Conservation (phyloP, 92 coral and sea anemone genomes). For the Epizoanthus rinbou region DNA sequence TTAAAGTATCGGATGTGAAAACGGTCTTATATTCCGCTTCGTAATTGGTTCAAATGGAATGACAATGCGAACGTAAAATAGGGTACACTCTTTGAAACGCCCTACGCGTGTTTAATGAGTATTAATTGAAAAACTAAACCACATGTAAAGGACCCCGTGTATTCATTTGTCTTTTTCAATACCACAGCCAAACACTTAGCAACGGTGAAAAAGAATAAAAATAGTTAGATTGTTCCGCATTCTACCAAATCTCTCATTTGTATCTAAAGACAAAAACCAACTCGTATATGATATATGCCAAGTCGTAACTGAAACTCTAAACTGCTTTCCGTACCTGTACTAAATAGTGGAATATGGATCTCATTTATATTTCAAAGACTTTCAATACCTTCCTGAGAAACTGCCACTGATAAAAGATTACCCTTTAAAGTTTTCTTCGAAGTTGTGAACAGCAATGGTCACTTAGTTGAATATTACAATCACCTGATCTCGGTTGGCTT, state of each 20-base stretch:
- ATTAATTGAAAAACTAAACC: background rate
- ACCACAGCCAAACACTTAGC: slow-evolving; percentile 32
- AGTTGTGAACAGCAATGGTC: no score
- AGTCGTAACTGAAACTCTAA: background rate
- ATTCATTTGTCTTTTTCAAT: slow-evolving; percentile 32
- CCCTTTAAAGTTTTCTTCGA: no score
- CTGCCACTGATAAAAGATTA: no score
- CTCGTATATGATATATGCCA: background rate
- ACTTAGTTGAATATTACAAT: no score
- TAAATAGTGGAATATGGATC: no score
- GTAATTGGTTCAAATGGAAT: slow-evolving; percentile 2
- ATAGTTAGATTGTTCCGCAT: background rate
- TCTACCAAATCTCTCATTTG: background rate
- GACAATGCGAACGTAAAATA: background rate
- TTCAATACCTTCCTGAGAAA: no score
- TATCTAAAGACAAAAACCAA: background rate
- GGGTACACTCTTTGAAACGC: slow-evolving; percentile 8
- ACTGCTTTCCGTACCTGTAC: no score
- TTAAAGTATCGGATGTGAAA: slow-evolving; percentile 25
- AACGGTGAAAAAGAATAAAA: slow-evolving; percentile 8
- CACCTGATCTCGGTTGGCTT: no score
- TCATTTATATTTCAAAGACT: no score
- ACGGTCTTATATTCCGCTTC: background rate
- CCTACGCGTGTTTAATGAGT: slow-evolving; percentile 30
- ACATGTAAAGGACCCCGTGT: slow-evolving; percentile 40